Conservation (phyloP, 1,140 invertebrate species). For the Hydropsyche tenuis region DNA sequence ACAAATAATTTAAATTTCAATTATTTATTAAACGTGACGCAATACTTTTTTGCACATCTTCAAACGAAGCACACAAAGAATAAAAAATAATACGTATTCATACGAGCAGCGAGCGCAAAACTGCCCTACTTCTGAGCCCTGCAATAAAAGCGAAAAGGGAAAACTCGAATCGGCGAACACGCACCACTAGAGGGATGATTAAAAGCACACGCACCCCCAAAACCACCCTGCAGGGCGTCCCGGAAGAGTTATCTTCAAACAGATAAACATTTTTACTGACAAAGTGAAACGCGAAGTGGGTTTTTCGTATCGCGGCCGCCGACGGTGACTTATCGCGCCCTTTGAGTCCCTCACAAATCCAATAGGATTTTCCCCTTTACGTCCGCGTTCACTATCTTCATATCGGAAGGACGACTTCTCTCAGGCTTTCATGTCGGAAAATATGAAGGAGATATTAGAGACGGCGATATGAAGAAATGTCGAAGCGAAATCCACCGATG, state of each 20-base stretch:
- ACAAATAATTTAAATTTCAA: no score
- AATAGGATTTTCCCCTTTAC: constrained; percentile 32
- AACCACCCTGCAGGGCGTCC: no score
- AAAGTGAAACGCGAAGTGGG: constrained; percentile 14
- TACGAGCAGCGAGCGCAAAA: neutral
- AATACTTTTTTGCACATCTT: no score
- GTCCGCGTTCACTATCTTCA: constrained; percentile 28
- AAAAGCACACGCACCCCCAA: constrained; percentile 17
- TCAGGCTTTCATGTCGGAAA: constrained; percentile 11
- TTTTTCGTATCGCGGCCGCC: constrained; percentile 4
- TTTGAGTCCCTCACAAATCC: constrained; percentile 32
- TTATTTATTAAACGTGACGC: no score
- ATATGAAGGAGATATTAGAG: no score
- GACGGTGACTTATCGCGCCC: constrained; percentile 29
- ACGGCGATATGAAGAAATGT: no score
- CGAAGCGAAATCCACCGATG: no score
- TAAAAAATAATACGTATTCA: neutral
- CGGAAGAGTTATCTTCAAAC: neutral
- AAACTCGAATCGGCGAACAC: neutral
- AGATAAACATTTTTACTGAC: constrained; percentile 18
- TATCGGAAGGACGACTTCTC: no score
- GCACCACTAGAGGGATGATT: neutral
- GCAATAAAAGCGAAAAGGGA: no score
- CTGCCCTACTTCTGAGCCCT: no score
- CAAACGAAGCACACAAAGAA: no score